Evolutionary conservation across 2,113 vertebrate species (phyloP).

Genomic region (Poeciliopsis retropinna): DNA sequence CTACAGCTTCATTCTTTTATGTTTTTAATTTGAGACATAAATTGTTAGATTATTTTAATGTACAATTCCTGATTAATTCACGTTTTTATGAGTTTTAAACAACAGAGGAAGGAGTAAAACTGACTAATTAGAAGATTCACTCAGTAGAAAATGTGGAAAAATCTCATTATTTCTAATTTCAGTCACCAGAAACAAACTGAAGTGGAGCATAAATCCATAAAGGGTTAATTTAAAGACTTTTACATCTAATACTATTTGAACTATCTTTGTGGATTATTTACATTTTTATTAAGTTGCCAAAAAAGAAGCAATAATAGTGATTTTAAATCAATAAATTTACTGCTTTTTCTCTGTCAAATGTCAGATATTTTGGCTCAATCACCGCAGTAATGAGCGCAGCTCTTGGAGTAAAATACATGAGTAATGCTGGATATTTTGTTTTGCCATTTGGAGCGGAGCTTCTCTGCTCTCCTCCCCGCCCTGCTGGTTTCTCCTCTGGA

Average conservation of each 20-base stretch:
- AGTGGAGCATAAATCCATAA: no score
- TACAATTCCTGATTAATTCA: not conserved
- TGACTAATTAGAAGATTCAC: not conserved
- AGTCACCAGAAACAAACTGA: no score
- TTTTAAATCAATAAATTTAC: not conserved
- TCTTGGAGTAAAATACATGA: not conserved
- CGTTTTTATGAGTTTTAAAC: not conserved
- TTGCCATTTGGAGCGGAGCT: conserved; percentile 15
- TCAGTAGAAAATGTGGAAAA: not conserved
- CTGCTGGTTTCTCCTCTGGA: conserved; percentile 36
- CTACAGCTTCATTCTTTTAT: not conserved
- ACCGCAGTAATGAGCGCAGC: not conserved
- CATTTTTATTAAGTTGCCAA: not conserved
- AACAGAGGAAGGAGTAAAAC: not conserved
- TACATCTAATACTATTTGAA: not conserved
- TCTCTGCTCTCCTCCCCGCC: not conserved
- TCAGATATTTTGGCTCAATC: not conserved
- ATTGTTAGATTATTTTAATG: not conserved
- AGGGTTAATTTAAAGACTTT: not conserved
- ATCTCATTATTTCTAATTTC: no score
- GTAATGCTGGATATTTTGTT: conserved; percentile 29
- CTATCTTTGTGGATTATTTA: not conserved
- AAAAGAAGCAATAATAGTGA: no score
- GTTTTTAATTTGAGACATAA: not conserved
- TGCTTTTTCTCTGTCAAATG: not conserved